Conservation (phyloP, 1,140 invertebrate species). For the Bombyx mori region ASM3026992v2 NC_085129.1:11004001-11004500, state of each 20-base stretch:
- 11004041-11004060: no score
- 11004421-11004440: background rate
- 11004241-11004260: slow-evolving; percentile 57
- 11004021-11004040: no score
- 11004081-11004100: no score
- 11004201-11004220: slow-evolving; percentile 47
- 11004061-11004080: no score
- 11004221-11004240: slow-evolving; percentile 50
- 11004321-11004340: slow-evolving; percentile 32
- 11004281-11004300: slow-evolving; percentile 57
- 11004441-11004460: background rate
- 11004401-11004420: background rate
- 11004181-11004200: slow-evolving; percentile 34
- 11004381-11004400: slow-evolving; percentile 39
- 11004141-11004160: slow-evolving; percentile 10
- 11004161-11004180: slow-evolving; percentile 40
- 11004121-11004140: no score
- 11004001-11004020: no score
- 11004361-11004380: slow-evolving; percentile 26
- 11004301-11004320: slow-evolving; percentile 65
- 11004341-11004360: slow-evolving; percentile 42
- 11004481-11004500: background rate
- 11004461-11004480: background rate
- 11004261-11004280: slow-evolving; percentile 55
- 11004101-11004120: no score